Base-by-base conservation (phyloP, 2,113 vertebrate species). In the Uropsilus gracilis region DNA sequence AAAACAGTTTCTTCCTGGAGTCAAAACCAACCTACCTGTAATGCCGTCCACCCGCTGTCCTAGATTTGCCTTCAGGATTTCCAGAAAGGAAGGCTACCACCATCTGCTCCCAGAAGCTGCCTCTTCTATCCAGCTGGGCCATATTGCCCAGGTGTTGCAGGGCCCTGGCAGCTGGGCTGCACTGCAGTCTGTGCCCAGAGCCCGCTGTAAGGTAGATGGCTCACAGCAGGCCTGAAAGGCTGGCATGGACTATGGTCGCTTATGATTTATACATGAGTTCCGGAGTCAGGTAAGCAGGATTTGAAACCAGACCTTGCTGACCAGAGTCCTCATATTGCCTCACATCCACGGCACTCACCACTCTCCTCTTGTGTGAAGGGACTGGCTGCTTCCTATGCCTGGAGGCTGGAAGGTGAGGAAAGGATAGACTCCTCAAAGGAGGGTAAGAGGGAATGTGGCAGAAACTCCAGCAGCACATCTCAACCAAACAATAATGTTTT, bases 401-500 rank as follows among this genome's bases (percentile, higher is more conserved):
- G 24, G 73, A 72, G 59, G 59, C 76, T 4, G 8, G 71, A 55
- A 69, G 24, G 55, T 48, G 64, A 18, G 24, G 57, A 76, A 48
- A 95, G 78, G 59, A 71, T 28, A 34, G 11, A 10, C 78, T 77
- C 89, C 75, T 95, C 64, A 66, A 59, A 93, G 55, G 68, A 76
- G 69, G 73, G 72, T 81, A 80, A 95, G 39, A 46, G n/a, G n/a
- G 48, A 50, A 86, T 24, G 39, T 77, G 90, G 68, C 46, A n/a
- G 90, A 91, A 86, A 88, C 50, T 86, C 59, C 20, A 84, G 55
- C 30, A 69, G 53, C 42, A 16, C n/a, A 13, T 71, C 22, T 84
- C 94, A 93, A 88, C 83, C 50, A 92, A 93, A 75, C 48, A 84
- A 44, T 71, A 75, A 91, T 63, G 39, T 59, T 96, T 96, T 85